Percentiles rank a stretch among this genome's conserved stretches.
Evolutionary conservation across 1,140 invertebrate genomes (phyloP).

Genomic region (Tribolium castaneum): DNA sequence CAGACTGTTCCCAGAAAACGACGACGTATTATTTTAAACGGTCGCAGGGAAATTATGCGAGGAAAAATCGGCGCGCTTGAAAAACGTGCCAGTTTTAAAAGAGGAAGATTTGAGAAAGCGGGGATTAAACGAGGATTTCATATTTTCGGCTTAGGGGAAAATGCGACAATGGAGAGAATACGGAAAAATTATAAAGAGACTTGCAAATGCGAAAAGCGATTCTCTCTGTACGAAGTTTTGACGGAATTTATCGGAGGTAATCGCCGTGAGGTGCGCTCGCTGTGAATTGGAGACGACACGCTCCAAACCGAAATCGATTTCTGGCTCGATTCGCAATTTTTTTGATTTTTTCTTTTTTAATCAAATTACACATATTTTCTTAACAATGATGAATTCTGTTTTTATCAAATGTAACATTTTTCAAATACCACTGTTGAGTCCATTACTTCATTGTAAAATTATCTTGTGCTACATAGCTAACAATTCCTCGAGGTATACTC

Average conservation of each 20-base stretch:
- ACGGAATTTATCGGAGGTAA: conserved; percentile 18
- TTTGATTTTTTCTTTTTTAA: too few species aligned
- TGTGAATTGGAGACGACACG: background rate
- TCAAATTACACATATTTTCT: too few species aligned
- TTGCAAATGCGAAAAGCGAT: conserved; percentile 2
- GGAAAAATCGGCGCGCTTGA: background rate
- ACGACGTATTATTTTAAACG: conserved; percentile 2
- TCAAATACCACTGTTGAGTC: too few species aligned
- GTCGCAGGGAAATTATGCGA: background rate
- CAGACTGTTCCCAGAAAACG: conserved; percentile 20
- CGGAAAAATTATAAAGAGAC: conserved; percentile 11
- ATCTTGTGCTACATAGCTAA: too few species aligned
- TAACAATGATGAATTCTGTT: too few species aligned
- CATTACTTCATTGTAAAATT: too few species aligned
- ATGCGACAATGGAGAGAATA: background rate
- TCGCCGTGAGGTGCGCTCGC: background rate
- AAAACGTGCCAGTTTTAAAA: background rate
- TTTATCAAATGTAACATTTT: too few species aligned
- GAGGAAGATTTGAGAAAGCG: background rate
- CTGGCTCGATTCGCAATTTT: too few species aligned
- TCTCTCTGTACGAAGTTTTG: background rate
- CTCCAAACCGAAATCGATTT: background rate
- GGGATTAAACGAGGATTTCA: conserved; percentile 49
- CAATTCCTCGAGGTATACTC: too few species aligned
- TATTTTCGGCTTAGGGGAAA: conserved; percentile 49